A percentile compares a stretch with the other conserved stretches of the same genome.
Conservation (phyloP, 64 coral and sea anemone species). For the Cladopsammia gracilis region DNA sequence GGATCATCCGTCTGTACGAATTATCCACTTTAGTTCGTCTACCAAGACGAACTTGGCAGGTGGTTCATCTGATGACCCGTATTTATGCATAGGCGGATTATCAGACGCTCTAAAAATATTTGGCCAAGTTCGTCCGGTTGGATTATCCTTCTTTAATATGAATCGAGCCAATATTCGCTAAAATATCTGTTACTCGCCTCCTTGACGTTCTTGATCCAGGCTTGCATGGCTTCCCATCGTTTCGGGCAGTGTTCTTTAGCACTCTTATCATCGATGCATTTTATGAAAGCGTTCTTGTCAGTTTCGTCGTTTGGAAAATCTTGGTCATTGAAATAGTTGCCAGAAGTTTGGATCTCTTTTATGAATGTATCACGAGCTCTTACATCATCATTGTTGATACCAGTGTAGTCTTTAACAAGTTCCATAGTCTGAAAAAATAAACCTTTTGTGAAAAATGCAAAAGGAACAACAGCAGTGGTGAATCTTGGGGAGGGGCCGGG, state of each 20-base stretch:
- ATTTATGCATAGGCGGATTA: too few species aligned
- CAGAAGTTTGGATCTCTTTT: neutral
- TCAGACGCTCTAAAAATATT: too few species aligned
- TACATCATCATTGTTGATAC: neutral
- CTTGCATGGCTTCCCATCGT: conserved; percentile 68
- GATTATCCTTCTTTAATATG: too few species aligned
- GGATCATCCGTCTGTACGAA: too few species aligned
- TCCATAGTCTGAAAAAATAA: conserved; percentile 27
- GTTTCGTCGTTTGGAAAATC: conserved; percentile 60
- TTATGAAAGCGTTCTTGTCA: conserved; percentile 30
- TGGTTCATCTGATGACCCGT: too few species aligned
- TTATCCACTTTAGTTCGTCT: too few species aligned
- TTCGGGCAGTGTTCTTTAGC: conserved; percentile 51
- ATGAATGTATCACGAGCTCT: conserved; percentile 9
- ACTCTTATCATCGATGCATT: conserved; percentile 15
- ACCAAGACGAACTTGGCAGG: too few species aligned
- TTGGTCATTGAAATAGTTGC: conserved; percentile 50
- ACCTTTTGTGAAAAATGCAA: too few species aligned
- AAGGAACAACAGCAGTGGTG: too few species aligned
- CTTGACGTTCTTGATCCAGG: conserved; percentile 52
- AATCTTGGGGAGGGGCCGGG: too few species aligned
- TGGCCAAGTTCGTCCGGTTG: too few species aligned
- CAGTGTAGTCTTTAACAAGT: conserved; percentile 47
- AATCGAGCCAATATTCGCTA: too few species aligned
- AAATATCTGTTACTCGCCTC: conserved; percentile 10